Percentiles rank a stretch among this genome's conserved stretches.
phyloP scores from a whole-genome alignment of 30 jellyfish, hydroid and myxozoan genomes.

The Catostylus mosaicus region DNA sequence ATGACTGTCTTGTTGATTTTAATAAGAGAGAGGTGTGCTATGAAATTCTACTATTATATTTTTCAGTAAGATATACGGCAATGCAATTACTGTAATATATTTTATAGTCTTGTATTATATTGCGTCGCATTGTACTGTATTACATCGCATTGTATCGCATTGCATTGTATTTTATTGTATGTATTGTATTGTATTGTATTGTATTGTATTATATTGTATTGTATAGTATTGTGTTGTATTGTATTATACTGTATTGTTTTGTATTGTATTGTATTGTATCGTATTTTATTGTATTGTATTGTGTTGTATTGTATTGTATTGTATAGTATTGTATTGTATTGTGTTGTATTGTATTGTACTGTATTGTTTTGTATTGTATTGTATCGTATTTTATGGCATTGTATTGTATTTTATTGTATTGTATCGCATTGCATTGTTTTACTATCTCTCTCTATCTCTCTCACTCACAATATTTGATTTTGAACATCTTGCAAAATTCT shows the following conservation, averaged over 20 bases:
- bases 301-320: background rate
- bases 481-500: background rate
- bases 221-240: background rate
- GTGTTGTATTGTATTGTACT: background rate
- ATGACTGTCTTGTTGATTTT: conserved; percentile 77
- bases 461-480: background rate
- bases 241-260: background rate
- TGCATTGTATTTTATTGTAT: background rate
- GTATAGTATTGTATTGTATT: background rate
- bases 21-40: conserved; percentile 69
- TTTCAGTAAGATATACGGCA: too few relatives aligned
- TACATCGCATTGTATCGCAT: background rate
- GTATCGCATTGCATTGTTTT: background rate
- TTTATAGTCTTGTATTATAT: too few relatives aligned
- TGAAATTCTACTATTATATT: too few relatives aligned
- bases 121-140: background rate
- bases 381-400: background rate
- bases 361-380: background rate
- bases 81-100: too few relatives aligned
- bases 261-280: background rate
- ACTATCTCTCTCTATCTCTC: background rate
- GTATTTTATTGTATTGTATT: background rate
- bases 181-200: background rate
- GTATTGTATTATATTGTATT: too few relatives aligned
- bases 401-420: too few relatives aligned